Conservation (phyloP, 2,888 invertebrate genomes). For the Drosophila rubida region DNA sequence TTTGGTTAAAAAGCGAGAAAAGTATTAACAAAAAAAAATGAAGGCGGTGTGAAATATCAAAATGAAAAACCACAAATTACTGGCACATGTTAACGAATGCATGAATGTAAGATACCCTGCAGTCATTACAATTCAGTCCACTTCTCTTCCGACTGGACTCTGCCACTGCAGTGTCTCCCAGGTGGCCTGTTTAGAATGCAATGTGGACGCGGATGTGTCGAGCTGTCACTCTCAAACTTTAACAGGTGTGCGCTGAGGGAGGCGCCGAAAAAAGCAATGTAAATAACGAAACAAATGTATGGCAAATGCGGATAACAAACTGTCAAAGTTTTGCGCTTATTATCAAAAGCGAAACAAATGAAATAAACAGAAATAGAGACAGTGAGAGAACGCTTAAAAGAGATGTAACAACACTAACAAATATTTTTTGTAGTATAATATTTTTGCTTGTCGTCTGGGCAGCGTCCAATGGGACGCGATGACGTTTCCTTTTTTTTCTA, state of each 20-base stretch:
- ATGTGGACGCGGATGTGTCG: slow-evolving; percentile 21
- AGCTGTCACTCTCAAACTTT: slow-evolving; percentile 60
- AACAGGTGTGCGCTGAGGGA: slow-evolving; percentile 67
- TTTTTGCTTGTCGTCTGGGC: slow-evolving; percentile 51
- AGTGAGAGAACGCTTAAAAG: slow-evolving; percentile 1
- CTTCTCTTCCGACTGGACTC: neutral
- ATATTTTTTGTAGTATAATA: slow-evolving; percentile 62
- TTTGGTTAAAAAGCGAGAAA: slow-evolving; percentile 68
- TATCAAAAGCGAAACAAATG: slow-evolving; percentile 58
- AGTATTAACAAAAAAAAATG: slow-evolving; percentile 56
- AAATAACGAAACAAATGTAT: slow-evolving; percentile 44
- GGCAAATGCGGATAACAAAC: slow-evolving; percentile 82
- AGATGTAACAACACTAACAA: slow-evolving; percentile 42
- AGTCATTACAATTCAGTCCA: neutral
- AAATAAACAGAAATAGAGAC: neutral
- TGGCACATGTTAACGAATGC: slow-evolving; percentile 53
- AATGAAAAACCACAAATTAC: slow-evolving; percentile 69
- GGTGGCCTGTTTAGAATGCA: slow-evolving; percentile 60
- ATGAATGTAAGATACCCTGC: neutral
- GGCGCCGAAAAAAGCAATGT: slow-evolving; percentile 26
- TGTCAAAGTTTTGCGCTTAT: slow-evolving; percentile 81
- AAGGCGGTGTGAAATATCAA: slow-evolving; percentile 17
- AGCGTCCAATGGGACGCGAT: slow-evolving; percentile 58
- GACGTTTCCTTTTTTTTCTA: slow-evolving; percentile 33
- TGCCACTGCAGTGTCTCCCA: slow-evolving; percentile 44